These are phyloP conservation scores for Scolopax mira DNA, from an alignment of 2,113 vertebrate genomes.

Conservation along the genomic window DNA sequence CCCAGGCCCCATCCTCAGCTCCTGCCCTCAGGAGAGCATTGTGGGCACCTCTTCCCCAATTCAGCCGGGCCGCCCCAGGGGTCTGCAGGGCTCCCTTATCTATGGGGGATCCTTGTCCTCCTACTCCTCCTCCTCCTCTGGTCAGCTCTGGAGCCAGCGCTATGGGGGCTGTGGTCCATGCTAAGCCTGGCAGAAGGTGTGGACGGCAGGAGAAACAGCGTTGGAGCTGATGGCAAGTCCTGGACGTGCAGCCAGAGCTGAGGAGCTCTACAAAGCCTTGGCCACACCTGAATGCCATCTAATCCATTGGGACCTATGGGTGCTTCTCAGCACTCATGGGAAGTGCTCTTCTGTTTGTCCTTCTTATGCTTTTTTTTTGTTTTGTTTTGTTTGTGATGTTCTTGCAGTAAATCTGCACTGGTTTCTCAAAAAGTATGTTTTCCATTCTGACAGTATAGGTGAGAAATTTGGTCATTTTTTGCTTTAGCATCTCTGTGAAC, in stretches of 20 bases:
- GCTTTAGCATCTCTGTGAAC: not conserved
- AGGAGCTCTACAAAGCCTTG: not conserved
- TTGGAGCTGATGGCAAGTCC: not conserved
- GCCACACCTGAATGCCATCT: not conserved
- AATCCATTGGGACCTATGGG: not conserved
- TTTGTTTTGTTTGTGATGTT: not conserved
- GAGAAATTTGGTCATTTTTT: not conserved
- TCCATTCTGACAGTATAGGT: not conserved
- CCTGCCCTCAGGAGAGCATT: not conserved
- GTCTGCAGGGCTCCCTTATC: not conserved
- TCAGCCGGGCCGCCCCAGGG: not conserved
- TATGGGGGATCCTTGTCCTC: not conserved
- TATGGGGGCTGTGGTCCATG: not conserved
- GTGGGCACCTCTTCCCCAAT: not conserved
- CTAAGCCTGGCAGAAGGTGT: not conserved
- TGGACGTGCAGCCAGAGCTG: not conserved
- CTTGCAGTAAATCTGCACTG: not conserved
- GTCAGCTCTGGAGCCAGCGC: not conserved
- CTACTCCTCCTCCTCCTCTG: not conserved
- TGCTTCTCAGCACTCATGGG: not conserved
- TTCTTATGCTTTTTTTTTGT: not conserved
- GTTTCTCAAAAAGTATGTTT: not conserved
- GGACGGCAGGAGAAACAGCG: rapidly evolving
- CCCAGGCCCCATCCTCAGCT: not conserved
- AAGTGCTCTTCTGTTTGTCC: not conserved